Base-by-base conservation (phyloP, 1,140 invertebrate species). In the Tigriopus japonicus region DNA sequence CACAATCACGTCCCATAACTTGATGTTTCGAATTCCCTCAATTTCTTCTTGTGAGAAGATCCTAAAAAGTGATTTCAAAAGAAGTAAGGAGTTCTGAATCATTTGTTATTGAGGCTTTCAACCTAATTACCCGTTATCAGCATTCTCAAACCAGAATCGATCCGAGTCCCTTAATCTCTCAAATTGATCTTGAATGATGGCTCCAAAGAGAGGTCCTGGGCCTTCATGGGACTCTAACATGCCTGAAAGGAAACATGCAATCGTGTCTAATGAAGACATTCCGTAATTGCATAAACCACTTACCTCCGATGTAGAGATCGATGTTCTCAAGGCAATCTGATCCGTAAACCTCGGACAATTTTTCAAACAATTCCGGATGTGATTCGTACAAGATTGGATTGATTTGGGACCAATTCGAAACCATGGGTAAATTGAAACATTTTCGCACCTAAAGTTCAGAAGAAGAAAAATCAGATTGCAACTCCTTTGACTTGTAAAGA, bases 131-230 rank as follows among this genome's bases (percentile, higher is more conserved):
- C 83, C 86, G 70, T 86, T 95, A 45, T 85, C 79, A 53, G 76
- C 78, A 70, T 98, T 98, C 75, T 99, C 95, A 70, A 98, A 99
- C 95, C 95, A 99, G 70, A 97, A 98, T 62, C 95, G 76, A 73
- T 99, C 95, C 0, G 91, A 82, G 69, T 97, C 92, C 63, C 95
- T 74, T 43, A 98, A 77, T 64, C 94, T 77, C 13, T 79, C 71
- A 66, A 99, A 97, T 72, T 99, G 95, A 66, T 98, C 93, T 61
- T 84, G 81, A 56, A 98, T 94, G 1, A 98, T 88, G 0, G 80
- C 77, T 24, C 79, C 77, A 67, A 99, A 98, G 0, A 98, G 74
- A 69, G 88, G 84, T 0, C 95, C 95, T 0, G 93, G 93, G 53
- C 84, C 82, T 1, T 81, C 81, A 21, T 82, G 81, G 0, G 89